Conservation (phyloP, 37 sponge, comb jelly and placozoan species). For the Diacarnus erythraeanus region DNA sequence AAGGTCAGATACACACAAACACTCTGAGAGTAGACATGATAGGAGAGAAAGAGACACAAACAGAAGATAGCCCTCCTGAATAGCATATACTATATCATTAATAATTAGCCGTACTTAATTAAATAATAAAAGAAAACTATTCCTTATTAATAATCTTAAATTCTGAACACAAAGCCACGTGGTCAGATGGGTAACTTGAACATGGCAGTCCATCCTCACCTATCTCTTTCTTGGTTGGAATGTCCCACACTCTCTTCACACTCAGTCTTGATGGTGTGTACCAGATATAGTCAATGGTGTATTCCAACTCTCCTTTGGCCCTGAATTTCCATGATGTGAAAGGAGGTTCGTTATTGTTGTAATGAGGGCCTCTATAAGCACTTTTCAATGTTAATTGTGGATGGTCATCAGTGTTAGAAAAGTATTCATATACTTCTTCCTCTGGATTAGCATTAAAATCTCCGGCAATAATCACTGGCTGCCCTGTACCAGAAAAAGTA, state of each 20-base stretch:
- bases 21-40: no score
- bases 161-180: constrained; percentile 52
- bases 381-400: constrained; percentile 12
- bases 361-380: constrained; percentile 14
- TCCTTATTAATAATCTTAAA: constrained; percentile 9
- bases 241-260: constrained; percentile 5
- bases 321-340: constrained; percentile 77
- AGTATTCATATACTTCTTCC: constrained; percentile 52
- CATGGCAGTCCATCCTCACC: constrained; percentile 47
- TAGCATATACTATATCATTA: no score
- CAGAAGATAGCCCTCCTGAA: no score
- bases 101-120: no score
- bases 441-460: constrained; percentile 71
- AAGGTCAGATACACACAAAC: no score
- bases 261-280: constrained; percentile 12
- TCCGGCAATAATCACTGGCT: constrained; percentile 55
- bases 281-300: constrained; percentile 84
- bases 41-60: not conserved
- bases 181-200: constrained; percentile 70
- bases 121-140: no score
- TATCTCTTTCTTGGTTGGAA: constrained; percentile 50
- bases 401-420: constrained; percentile 16
- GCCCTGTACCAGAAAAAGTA: constrained; percentile 13
- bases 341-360: constrained; percentile 49
- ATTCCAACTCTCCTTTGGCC: constrained; percentile 20